Percentiles rank a stretch among this genome's conserved stretches.
phyloP scores from a whole-genome alignment of 2,113 vertebrate genomes.

The Pleuronectes platessa region DNA sequence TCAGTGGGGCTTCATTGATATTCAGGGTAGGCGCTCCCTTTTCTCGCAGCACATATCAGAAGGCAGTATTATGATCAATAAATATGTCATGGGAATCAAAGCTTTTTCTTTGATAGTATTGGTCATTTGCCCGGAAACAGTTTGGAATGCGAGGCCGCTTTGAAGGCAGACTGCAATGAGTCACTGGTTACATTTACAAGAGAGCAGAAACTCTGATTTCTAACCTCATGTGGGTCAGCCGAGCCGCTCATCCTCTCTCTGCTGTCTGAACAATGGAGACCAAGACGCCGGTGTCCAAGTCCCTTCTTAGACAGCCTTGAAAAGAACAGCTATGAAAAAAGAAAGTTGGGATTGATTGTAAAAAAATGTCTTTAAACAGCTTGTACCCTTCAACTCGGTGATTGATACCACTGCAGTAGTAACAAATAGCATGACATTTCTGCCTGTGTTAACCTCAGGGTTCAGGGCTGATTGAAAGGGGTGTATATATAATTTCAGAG shows the following conservation, averaged over 20 bases:
- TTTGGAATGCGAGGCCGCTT: slow-evolving; percentile 62
- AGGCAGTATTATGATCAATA: slow-evolving; percentile 78
- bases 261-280: slow-evolving; percentile 29
- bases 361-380: slow-evolving; percentile 58
- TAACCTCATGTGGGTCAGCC: slow-evolving; percentile 62
- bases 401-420: slow-evolving; percentile 59
- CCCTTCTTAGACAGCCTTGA: slow-evolving; percentile 52
- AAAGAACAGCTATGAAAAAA: slow-evolving; percentile 56
- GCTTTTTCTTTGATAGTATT: slow-evolving; percentile 74
- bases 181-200: slow-evolving; percentile 68
- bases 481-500: slow-evolving; percentile 37
- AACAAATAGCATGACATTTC: slow-evolving; percentile 61
- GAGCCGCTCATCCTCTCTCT: slow-evolving; percentile 52
- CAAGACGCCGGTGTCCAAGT: slow-evolving; percentile 14
- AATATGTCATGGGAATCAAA: slow-evolving; percentile 78
- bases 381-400: slow-evolving; percentile 52
- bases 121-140: slow-evolving; percentile 78
- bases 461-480: slow-evolving; percentile 41
- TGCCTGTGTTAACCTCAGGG: slow-evolving; percentile 48
- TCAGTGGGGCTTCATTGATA: slow-evolving; percentile 75
- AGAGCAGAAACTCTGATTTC: slow-evolving; percentile 69
- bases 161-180: slow-evolving; percentile 60
- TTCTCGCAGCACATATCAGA: slow-evolving; percentile 75
- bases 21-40: slow-evolving; percentile 64
- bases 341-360: slow-evolving; percentile 61